These are phyloP conservation scores for Coendou prehensilis DNA, from an alignment of 2,797 vertebrate species.

Conservation along the genomic window DNA sequence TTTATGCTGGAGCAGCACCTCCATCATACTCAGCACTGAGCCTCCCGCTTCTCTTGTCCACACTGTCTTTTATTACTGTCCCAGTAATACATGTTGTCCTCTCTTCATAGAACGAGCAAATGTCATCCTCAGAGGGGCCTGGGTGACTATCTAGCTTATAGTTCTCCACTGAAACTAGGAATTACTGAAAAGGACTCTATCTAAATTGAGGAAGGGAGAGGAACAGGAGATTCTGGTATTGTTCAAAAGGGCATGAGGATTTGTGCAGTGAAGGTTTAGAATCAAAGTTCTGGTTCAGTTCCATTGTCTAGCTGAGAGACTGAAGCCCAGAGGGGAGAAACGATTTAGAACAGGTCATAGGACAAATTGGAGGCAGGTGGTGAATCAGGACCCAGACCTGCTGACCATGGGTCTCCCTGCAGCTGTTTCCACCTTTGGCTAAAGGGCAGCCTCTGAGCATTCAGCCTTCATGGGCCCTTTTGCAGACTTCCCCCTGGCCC, in stretches of 20 bases:
- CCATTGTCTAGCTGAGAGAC: not conserved
- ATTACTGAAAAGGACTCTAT: not conserved
- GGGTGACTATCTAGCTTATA: too few species aligned
- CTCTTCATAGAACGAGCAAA: not conserved
- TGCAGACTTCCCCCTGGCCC: not conserved
- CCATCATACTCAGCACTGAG: not conserved
- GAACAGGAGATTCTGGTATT: not conserved
- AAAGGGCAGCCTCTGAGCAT: not conserved
- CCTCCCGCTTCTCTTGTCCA: not conserved
- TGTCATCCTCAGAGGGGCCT: rapidly evolving
- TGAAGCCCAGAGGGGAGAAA: not conserved
- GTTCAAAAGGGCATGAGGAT: not conserved
- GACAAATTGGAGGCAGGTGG: not conserved
- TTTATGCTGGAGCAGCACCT: not conserved
- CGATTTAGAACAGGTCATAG: not conserved
- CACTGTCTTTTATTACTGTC: not conserved
- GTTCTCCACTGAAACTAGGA: not conserved
- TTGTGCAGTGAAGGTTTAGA: not conserved
- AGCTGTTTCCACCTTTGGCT: not conserved
- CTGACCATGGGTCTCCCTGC: not conserved
- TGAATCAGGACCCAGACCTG: not conserved
- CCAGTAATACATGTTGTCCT: not conserved
- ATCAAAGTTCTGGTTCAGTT: not conserved
- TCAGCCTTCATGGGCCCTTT: not conserved
- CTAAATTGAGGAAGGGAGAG: not conserved